Conservation (phyloP, 2,888 invertebrate species). For the Tromatobia lineatoria region DNA sequence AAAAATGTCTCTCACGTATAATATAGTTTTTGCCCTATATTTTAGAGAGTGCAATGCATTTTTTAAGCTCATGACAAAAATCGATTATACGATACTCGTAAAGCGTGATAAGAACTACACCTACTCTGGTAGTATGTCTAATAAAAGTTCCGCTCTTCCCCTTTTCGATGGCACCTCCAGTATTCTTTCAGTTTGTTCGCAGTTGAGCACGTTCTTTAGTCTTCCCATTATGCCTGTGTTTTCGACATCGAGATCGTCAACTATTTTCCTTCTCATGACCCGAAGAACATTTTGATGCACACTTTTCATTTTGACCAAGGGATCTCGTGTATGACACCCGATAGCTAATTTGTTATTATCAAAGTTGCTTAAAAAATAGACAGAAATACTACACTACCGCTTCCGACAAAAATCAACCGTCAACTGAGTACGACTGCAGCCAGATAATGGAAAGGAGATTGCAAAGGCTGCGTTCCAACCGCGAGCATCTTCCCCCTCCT, state of each 20-base stretch:
- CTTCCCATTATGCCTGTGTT: constrained; percentile 79
- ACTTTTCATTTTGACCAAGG: constrained; percentile 75
- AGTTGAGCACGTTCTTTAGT: constrained; percentile 76
- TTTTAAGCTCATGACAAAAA: too few relatives aligned
- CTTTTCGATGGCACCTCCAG: constrained; percentile 69
- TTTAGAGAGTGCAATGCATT: too few relatives aligned
- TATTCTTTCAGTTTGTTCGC: constrained; percentile 77
- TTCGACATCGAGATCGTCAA: constrained; percentile 79
- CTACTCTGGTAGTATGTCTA: constrained; percentile 81
- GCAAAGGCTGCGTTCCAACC: neutral
- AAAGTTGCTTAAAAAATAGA: too few relatives aligned
- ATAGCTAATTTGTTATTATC: neutral
- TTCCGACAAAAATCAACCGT: neutral
- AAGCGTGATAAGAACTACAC: neutral
- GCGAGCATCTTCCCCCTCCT: neutral
- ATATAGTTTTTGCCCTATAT: too few relatives aligned
- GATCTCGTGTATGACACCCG: neutral
- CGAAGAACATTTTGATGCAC: constrained; percentile 76
- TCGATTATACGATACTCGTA: too few relatives aligned
- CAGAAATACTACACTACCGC: neutral
- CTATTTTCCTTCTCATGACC: constrained; percentile 71
- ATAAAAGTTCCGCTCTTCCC: constrained; percentile 75
- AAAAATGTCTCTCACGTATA: too few relatives aligned
- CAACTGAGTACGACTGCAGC: neutral
- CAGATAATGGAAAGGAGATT: neutral